Percentiles rank a stretch among this genome's conserved stretches.
phyloP scores from a whole-genome alignment of 2,797 vertebrate genomes.

The Thaleichthys pacificus region DNA sequence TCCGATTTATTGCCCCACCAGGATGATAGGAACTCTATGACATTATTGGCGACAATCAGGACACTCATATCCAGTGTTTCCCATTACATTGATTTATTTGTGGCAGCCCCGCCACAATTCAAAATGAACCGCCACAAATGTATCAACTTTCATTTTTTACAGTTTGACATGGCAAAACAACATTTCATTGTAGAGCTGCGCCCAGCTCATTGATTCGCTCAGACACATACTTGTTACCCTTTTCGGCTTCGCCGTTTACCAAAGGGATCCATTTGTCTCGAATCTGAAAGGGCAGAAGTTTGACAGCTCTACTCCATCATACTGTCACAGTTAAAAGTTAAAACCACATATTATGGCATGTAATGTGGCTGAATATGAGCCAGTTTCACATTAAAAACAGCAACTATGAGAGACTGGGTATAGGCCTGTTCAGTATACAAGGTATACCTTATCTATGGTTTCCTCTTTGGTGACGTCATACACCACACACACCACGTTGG shows the following conservation, averaged over 20 bases:
- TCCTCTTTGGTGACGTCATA: constrained; percentile 92
- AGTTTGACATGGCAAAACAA: too few relatives aligned
- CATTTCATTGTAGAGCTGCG: too few relatives aligned
- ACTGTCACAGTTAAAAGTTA: neutral
- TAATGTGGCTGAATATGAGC: neutral
- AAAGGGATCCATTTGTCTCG: constrained; percentile 95
- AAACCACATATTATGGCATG: neutral
- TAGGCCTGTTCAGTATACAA: neutral
- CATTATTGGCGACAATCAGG: neutral
- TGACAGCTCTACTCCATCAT: neutral
- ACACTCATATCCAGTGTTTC: neutral
- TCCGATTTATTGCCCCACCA: constrained; percentile 98
- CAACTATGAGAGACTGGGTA: neutral
- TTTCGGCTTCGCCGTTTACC: constrained; percentile 85
- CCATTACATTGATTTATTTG: too few relatives aligned
- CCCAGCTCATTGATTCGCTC: too few relatives aligned
- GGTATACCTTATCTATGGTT: constrained; percentile 90
- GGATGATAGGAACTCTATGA: constrained; percentile 90
- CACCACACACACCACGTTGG: constrained; percentile 94
- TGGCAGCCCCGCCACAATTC: too few relatives aligned
- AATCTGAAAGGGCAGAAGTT: constrained; percentile 79
- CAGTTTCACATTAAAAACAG: neutral
- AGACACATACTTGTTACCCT: constrained; percentile 85
- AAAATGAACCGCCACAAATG: too few relatives aligned
- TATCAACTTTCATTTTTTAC: too few relatives aligned